Conservation (phyloP, 2,113 vertebrate genomes). For the Aix galericulata region DNA sequence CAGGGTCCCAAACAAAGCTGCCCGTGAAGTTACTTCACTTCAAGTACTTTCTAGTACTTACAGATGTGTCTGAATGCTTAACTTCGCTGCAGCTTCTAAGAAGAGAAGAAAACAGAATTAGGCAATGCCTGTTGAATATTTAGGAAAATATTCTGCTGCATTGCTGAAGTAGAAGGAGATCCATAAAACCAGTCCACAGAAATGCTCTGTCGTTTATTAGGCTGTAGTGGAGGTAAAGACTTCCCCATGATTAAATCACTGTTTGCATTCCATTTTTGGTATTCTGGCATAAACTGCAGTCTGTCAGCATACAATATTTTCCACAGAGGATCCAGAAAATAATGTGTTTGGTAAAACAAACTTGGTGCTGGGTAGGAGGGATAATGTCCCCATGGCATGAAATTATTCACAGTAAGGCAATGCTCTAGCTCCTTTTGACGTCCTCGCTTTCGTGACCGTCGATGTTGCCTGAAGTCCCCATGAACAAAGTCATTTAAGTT, state of each 20-base stretch:
- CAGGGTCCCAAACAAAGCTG: not conserved
- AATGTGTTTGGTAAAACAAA: not conserved
- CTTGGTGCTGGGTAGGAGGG: not conserved
- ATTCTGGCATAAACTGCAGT: not conserved
- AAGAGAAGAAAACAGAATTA: not conserved
- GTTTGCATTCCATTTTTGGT: constrained; percentile 24
- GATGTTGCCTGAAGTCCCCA: constrained; percentile 67
- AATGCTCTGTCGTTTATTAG: not conserved
- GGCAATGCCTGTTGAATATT: not conserved
- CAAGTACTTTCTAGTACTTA: constrained; percentile 44
- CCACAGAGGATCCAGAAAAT: constrained; percentile 24
- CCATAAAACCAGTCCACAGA: not conserved
- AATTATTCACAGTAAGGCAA: constrained; percentile 16
- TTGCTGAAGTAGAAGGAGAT: constrained; percentile 20
- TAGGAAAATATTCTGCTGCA: constrained; percentile 50
- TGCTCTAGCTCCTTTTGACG: constrained; percentile 18
- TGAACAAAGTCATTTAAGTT: constrained; percentile 62
- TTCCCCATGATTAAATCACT: not conserved
- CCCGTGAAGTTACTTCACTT: not conserved
- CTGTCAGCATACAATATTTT: constrained; percentile 26
- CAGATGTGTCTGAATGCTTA: constrained; percentile 22
- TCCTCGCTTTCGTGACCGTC: constrained; percentile 39
- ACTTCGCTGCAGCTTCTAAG: constrained; percentile 15
- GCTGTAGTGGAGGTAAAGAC: constrained; percentile 2
- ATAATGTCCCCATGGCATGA: not conserved